Conservation (phyloP, 2,888 invertebrate genomes). For the Eristalis arbustorum region DNA sequence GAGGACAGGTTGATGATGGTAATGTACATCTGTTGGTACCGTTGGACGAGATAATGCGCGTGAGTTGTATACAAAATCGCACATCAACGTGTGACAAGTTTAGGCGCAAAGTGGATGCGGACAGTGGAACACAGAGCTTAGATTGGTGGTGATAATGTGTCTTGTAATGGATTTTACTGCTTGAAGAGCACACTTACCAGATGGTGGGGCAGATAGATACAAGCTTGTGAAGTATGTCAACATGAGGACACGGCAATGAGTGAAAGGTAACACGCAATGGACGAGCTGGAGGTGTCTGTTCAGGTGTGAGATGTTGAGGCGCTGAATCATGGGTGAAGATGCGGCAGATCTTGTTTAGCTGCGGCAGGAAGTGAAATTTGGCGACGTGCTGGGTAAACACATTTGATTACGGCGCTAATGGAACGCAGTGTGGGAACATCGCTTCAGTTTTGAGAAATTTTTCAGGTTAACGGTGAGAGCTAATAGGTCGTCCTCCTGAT, state of each 20-base stretch:
- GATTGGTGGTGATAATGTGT: constrained; percentile 30
- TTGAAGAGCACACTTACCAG: too few relatives aligned
- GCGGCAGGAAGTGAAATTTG: neutral
- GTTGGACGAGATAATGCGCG: constrained; percentile 39
- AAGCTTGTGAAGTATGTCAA: too few relatives aligned
- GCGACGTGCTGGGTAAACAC: neutral
- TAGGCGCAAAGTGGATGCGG: constrained; percentile 42
- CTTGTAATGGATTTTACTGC: neutral
- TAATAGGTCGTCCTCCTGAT: too few relatives aligned
- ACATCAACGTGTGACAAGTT: constrained; percentile 34
- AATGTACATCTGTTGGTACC: constrained; percentile 48
- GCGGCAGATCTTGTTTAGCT: neutral
- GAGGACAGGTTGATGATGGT: constrained; percentile 50
- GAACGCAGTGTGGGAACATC: neutral
- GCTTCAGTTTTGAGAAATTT: too few relatives aligned
- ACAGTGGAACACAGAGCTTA: neutral
- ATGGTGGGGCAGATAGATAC: too few relatives aligned
- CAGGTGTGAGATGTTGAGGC: too few relatives aligned
- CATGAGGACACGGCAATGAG: too few relatives aligned
- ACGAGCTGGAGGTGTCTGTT: too few relatives aligned
- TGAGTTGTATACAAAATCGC: constrained; percentile 39
- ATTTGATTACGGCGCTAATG: neutral
- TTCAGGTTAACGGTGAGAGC: too few relatives aligned
- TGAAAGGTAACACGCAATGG: too few relatives aligned
- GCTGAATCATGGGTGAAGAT: neutral